Conservation (phyloP, 64 coral and sea anemone genomes). For the Stichodactyla mertensii region DNA sequence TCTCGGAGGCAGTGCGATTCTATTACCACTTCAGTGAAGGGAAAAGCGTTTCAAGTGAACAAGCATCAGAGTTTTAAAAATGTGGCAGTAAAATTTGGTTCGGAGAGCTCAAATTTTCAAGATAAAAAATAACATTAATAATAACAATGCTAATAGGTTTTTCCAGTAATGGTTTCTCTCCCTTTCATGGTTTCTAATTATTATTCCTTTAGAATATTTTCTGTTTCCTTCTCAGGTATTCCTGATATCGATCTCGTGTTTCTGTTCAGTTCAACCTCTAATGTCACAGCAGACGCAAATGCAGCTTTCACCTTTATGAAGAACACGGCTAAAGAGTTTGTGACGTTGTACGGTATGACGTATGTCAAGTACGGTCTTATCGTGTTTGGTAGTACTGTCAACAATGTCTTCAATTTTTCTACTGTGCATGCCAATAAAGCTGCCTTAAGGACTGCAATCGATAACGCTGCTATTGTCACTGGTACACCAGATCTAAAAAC, state of each 20-base stretch:
- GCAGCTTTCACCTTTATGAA: slow-evolving; percentile 1
- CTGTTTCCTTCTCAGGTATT: background rate
- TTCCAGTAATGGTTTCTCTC: too few species aligned
- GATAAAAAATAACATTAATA: too few species aligned
- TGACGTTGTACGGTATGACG: background rate
- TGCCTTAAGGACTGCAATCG: background rate
- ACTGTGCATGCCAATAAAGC: background rate
- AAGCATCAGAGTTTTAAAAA: too few species aligned
- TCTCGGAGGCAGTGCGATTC: too few species aligned
- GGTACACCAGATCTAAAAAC: background rate
- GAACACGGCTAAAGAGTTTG: background rate
- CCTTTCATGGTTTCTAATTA: too few species aligned
- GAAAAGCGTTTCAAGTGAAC: too few species aligned
- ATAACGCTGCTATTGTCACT: background rate
- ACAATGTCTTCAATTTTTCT: background rate
- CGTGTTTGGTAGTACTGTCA: slow-evolving; percentile 8
- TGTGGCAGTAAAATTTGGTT: too few species aligned
- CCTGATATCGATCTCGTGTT: background rate
- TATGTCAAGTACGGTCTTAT: background rate
- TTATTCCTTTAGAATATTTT: too few species aligned
- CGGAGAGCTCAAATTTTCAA: too few species aligned
- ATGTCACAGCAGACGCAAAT: background rate
- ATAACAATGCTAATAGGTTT: too few species aligned
- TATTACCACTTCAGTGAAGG: too few species aligned
- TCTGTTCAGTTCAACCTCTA: slow-evolving; percentile 5